Conservation (phyloP, 2,888 invertebrate genomes). For the Uropetala carovei region DNA sequence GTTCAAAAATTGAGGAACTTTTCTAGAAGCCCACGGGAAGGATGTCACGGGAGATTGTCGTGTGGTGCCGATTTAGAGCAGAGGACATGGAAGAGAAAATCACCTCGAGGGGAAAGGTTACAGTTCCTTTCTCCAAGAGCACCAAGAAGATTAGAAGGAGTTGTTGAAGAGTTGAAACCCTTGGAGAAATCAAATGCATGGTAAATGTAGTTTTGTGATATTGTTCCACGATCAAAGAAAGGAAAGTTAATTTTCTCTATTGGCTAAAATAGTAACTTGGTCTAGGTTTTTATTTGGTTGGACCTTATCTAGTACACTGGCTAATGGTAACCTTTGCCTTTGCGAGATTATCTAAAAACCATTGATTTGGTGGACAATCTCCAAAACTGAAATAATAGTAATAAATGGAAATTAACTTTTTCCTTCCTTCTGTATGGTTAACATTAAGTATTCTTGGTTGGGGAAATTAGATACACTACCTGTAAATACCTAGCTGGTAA, state of each 20-base stretch:
- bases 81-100: background rate
- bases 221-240: background rate
- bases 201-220: background rate
- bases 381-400: too few species aligned
- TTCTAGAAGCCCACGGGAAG: constrained; percentile 1
- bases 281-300: too few species aligned
- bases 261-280: background rate
- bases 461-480: too few species aligned
- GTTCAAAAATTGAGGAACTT: background rate
- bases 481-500: too few species aligned
- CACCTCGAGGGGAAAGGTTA: background rate
- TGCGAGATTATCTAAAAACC: too few species aligned
- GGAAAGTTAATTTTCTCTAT: background rate
- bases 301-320: too few species aligned
- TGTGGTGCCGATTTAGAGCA: background rate
- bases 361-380: too few species aligned
- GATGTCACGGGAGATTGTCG: background rate
- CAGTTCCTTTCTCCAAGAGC: constrained; percentile 4
- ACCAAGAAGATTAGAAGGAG: background rate
- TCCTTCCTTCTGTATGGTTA: too few species aligned
- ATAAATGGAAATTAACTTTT: too few species aligned
- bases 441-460: too few species aligned
- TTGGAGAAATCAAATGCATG: background rate
- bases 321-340: too few species aligned
- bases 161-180: background rate